Conservation (phyloP, 2,797 vertebrate genomes). For the Mustela erminea region DNA sequence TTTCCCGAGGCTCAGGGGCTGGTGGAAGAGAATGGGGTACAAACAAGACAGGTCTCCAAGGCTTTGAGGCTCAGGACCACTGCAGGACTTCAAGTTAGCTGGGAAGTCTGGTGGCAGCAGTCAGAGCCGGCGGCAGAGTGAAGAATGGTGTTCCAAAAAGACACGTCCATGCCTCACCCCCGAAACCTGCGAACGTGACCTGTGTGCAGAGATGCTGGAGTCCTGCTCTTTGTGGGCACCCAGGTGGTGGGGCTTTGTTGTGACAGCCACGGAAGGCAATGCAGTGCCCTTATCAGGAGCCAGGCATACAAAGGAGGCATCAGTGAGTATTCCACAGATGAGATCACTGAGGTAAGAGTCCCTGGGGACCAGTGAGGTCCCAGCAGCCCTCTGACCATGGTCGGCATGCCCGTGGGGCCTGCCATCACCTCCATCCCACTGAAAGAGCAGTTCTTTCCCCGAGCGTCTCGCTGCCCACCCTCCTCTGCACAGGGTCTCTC, state of each 20-base stretch:
- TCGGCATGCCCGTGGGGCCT: rapidly evolving
- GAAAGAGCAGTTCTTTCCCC: background rate
- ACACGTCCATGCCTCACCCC: background rate
- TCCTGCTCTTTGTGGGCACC: background rate
- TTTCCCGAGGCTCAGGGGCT: background rate
- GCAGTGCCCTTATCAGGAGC: no score
- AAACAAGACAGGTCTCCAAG: background rate
- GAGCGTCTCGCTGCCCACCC: rapidly evolving
- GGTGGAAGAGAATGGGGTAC: background rate
- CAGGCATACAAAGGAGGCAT: background rate
- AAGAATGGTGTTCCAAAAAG: background rate
- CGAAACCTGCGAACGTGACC: background rate
- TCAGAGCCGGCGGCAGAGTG: background rate
- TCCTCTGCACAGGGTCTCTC: background rate
- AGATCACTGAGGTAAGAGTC: background rate
- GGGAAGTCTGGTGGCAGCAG: background rate
- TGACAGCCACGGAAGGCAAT: background rate
- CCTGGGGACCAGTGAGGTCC: background rate
- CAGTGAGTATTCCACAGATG: background rate
- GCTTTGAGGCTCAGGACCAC: background rate
- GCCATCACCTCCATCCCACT: background rate
- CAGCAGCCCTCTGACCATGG: background rate
- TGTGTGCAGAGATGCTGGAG: background rate
- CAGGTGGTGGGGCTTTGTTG: background rate
- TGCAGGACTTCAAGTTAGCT: no score